Evolutionary conservation across 2,888 invertebrate genomes (phyloP).

Genomic region (Lithodes maja): DNA sequence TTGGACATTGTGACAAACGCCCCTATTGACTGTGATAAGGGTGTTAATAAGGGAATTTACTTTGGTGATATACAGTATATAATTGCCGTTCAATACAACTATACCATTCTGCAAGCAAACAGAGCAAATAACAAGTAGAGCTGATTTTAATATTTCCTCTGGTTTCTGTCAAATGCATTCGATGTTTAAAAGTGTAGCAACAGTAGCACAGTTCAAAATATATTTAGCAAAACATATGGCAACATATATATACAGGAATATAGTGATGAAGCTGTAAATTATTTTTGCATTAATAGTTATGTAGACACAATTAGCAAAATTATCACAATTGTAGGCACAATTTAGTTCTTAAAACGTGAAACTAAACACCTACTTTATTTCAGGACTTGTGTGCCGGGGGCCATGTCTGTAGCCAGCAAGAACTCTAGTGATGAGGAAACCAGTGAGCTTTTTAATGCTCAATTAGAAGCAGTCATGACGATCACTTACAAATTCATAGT

Average conservation of each 20-base stretch:
- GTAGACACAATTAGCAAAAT: background rate
- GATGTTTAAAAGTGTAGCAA: too few species aligned
- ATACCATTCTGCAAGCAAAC: too few species aligned
- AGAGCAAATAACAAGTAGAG: too few species aligned
- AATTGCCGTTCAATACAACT: too few species aligned
- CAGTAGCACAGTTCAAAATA: background rate
- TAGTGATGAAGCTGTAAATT: too few species aligned
- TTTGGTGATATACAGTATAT: too few species aligned
- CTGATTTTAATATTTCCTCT: too few species aligned
- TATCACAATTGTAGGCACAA: background rate
- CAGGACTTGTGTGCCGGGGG: background rate
- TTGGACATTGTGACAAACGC: too few species aligned
- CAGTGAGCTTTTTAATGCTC: background rate
- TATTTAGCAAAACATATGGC: background rate
- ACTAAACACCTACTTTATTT: background rate
- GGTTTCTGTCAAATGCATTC: too few species aligned
- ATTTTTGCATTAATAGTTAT: too few species aligned
- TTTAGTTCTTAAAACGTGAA: background rate
- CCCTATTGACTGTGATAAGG: too few species aligned
- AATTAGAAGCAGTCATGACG: conserved; percentile 33
- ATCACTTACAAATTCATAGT: conserved; percentile 75
- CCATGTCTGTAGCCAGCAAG: background rate
- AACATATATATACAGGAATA: background rate
- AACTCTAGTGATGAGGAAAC: background rate
- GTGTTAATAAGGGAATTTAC: too few species aligned